Evolutionary conservation across 2,113 vertebrate species (phyloP).

Genomic region (Nesoenas mayeri): DNA sequence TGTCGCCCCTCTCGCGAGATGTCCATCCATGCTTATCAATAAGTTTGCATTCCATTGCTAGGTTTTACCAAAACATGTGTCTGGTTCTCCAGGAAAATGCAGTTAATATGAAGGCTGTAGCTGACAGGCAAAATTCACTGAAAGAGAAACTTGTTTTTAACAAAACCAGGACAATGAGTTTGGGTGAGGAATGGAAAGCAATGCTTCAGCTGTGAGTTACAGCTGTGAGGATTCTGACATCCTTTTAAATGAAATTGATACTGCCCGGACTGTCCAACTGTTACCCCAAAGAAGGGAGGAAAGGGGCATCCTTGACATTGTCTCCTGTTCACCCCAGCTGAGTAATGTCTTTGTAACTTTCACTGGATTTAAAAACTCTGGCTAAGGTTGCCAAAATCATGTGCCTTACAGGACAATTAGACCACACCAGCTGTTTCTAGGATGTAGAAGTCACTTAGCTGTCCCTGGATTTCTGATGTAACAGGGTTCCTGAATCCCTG

Average conservation of each 20-base stretch:
- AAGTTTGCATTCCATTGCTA: no score
- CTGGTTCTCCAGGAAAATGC: no score
- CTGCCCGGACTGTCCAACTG: not conserved
- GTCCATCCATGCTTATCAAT: no score
- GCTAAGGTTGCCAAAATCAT: not conserved
- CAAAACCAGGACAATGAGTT: no score
- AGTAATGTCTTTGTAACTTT: not conserved
- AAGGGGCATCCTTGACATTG: fast-evolving
- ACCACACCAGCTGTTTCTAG: not conserved
- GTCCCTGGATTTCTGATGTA: not conserved
- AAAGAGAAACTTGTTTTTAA: no score
- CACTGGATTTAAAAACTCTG: not conserved
- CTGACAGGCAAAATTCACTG: no score
- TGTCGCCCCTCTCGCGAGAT: no score
- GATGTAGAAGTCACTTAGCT: not conserved
- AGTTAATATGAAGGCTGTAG: no score
- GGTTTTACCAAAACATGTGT: no score
- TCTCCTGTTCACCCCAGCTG: not conserved
- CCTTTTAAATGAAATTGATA: not conserved
- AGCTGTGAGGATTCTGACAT: not conserved
- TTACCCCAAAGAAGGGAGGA: not conserved
- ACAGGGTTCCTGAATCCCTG: not conserved
- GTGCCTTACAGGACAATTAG: not conserved
- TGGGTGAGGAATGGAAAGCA: not conserved
- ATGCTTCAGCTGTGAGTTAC: not conserved